Base-by-base conservation (phyloP, 2,113 vertebrate species). In the Suricata suricatta region DNA sequence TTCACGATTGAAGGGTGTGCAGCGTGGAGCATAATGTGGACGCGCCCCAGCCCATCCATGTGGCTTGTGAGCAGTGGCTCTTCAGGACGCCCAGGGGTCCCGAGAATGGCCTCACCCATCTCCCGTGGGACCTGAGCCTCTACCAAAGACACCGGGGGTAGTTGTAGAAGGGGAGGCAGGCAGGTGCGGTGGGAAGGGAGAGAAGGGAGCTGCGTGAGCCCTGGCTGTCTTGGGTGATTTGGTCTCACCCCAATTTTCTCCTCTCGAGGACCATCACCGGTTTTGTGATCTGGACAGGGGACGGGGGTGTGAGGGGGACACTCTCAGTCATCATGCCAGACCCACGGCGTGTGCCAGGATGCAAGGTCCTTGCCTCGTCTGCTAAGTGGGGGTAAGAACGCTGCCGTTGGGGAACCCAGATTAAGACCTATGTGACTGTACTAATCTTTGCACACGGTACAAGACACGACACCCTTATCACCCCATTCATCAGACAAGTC, bases 11-110 rank as follows among this genome's bases (percentile, higher is more conserved):
- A 79, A 89, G 83, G 5, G 54, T 21, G 29, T 35, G 33, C 11
- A 10, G 44, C 64, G 33, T 60, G 57, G n/a, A 74, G 41, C 16
- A 63, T 66, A 52, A 80, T 29, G 72, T 41, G 12, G 60, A 31
- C 8, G 16, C 4, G 41, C 91, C 4, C 44, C 66, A 10, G 4
- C 17, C 90, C 80, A 81, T 13, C 38, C 82, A 2, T 8, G 57
- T 12, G 68, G 7, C 44, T 96, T 88, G 89, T 90, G 88, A 77
- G 90, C 90, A 97, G 71, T 0, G 69, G 23, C 87, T 11, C 52
- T n/a, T 72, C 3, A 4, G 60, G 77, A 16, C 8, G 11, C 23
- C 31, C 35, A 8, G 63, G 1, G 17, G 17, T 50, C 38, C 71
- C 84, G 27, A 88, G n/a, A 27, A 52, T 3, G 16, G 15, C 29